These are phyloP conservation scores for Hypanus sabinus DNA, from an alignment of 2,113 vertebrate species.

Conservation along the genomic window DNA sequence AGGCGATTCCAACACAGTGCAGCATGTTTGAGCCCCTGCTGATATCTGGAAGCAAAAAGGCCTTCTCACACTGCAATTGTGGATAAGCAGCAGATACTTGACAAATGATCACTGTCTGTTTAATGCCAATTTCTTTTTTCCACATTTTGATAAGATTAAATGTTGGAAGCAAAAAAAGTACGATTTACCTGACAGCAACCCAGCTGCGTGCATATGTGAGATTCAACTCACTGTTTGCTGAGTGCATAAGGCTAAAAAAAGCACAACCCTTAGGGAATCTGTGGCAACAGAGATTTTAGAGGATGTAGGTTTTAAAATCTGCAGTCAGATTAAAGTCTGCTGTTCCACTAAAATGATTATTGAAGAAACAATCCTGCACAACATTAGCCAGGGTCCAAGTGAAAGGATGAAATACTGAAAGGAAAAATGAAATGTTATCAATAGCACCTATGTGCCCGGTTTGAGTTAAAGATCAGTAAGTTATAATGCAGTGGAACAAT, in stretches of 20 bases:
- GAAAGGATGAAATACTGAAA: background rate
- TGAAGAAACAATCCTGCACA: too few species aligned
- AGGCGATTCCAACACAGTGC: background rate
- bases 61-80: background rate
- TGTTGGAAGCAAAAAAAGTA: background rate
- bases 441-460: too few species aligned
- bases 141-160: background rate
- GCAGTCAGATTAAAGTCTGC: background rate
- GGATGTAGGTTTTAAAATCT: constrained; percentile 14
- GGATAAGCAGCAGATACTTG: background rate
- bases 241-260: background rate
- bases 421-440: background rate
- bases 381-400: background rate
- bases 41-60: background rate
- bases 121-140: background rate
- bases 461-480: background rate
- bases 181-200: background rate
- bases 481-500: background rate
- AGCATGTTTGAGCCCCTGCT: background rate
- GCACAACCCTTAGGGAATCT: background rate
- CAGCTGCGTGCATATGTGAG: background rate
- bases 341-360: background rate
- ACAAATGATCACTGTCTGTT: background rate
- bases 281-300: background rate
- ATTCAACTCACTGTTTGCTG: background rate